Percentiles rank a stretch among this genome's conserved stretches.
These are phyloP conservation scores for Cynaeus angustus DNA, from an alignment of 2,888 invertebrate genomes.

Conservation along the genomic window DNA sequence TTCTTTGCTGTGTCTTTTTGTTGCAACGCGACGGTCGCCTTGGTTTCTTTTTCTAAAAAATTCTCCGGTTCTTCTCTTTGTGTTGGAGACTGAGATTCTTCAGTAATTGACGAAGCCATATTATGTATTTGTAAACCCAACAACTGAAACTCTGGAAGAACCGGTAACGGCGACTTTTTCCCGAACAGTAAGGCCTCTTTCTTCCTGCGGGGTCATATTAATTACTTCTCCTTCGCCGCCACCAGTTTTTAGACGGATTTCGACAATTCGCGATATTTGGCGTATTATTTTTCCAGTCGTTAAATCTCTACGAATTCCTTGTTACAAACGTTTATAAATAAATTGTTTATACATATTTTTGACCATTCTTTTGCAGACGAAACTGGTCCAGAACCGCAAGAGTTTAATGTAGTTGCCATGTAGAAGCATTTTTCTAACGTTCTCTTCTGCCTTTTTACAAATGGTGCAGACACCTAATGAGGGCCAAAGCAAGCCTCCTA, in stretches of 20 bases:
- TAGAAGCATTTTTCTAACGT: too few species aligned
- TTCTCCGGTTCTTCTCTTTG: too few species aligned
- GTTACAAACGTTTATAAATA: too few species aligned
- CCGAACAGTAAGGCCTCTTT: constrained; percentile 1
- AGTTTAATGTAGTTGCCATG: not conserved
- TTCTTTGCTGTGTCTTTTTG: too few species aligned
- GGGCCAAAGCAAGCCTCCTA: too few species aligned
- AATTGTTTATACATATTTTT: too few species aligned
- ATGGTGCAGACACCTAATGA: too few species aligned
- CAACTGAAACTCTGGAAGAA: not conserved
- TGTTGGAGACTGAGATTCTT: not conserved
- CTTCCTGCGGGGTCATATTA: not conserved
- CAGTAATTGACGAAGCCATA: not conserved
- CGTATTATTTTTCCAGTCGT: constrained; percentile 3
- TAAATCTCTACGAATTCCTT: too few species aligned
- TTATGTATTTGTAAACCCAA: not conserved
- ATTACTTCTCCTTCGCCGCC: not conserved
- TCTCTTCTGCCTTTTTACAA: too few species aligned
- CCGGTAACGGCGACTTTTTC: constrained; percentile 1
- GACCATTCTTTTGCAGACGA: not conserved
- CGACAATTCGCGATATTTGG: constrained; percentile 4
- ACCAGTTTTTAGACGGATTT: not conserved
- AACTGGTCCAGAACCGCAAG: not conserved
- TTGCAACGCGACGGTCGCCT: too few species aligned
- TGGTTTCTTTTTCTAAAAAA: not conserved